phyloP scores from a whole-genome alignment of 2,888 invertebrate species.

The Morpho helenor region DNA sequence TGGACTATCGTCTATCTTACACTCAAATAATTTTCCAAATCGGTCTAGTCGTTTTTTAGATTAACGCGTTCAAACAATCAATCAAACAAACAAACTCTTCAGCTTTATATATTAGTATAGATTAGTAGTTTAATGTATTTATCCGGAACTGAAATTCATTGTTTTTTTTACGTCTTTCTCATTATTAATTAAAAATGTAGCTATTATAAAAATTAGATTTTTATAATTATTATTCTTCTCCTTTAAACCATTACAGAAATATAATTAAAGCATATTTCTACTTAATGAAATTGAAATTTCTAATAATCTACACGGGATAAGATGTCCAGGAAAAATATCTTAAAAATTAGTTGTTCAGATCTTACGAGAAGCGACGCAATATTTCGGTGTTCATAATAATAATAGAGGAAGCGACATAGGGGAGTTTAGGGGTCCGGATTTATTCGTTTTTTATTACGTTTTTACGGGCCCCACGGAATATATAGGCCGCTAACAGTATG shows the following conservation, averaged over 20 bases:
- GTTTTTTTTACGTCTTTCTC: too few relatives aligned
- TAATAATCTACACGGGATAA: constrained; percentile 1
- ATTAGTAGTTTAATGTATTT: too few relatives aligned
- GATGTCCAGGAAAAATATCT: constrained; percentile 30
- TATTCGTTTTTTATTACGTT: constrained; percentile 75
- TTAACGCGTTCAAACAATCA: too few relatives aligned
- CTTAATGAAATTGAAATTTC: constrained; percentile 4
- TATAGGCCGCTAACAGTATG: constrained; percentile 32
- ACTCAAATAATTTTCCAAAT: too few relatives aligned
- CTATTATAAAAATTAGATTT: too few relatives aligned
- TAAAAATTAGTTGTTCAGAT: constrained; percentile 37
- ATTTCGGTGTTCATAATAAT: constrained; percentile 73
- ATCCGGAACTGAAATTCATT: too few relatives aligned
- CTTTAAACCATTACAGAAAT: neutral
- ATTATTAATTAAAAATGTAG: too few relatives aligned
- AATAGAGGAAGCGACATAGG: constrained; percentile 57
- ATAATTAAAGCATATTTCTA: neutral
- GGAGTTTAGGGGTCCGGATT: constrained; percentile 58
- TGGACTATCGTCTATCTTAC: too few relatives aligned
- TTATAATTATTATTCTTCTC: too few relatives aligned
- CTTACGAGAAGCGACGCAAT: constrained; percentile 45
- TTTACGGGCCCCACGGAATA: constrained; percentile 61
- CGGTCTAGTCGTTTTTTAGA: too few relatives aligned
- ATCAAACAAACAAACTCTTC: too few relatives aligned
- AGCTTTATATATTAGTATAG: too few relatives aligned